Conservation (phyloP, 2,888 invertebrate species). For the Nymphalis urticae region DNA sequence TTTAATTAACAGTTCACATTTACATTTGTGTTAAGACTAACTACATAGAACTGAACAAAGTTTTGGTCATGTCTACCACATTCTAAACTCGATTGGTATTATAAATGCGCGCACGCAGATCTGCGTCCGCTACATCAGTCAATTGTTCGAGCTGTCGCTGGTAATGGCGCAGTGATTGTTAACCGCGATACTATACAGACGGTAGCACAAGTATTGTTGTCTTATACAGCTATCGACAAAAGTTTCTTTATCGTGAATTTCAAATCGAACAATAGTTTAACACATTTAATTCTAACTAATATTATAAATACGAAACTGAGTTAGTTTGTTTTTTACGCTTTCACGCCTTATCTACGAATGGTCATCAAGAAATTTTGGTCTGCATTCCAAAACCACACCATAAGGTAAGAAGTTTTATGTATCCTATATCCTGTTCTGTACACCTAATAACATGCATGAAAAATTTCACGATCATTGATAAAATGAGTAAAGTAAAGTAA, state of each 20-base stretch:
- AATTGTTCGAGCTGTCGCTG: conserved; percentile 38
- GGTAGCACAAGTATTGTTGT: conserved; percentile 10
- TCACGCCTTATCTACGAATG: too few species aligned
- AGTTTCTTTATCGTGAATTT: conserved; percentile 2
- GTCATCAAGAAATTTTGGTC: too few species aligned
- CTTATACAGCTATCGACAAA: conserved; percentile 13
- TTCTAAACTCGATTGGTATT: conserved; percentile 22
- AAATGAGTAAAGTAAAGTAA: too few species aligned
- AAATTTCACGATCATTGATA: too few species aligned
- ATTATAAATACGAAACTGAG: too few species aligned
- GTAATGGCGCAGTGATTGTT: conserved; percentile 40
- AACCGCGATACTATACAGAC: conserved; percentile 32
- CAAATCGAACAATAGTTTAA: neutral
- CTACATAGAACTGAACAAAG: neutral
- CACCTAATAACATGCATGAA: too few species aligned
- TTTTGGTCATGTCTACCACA: conserved; percentile 14
- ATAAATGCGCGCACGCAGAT: conserved; percentile 33
- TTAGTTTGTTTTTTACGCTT: too few species aligned
- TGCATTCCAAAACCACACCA: too few species aligned
- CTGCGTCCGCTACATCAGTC: conserved; percentile 38
- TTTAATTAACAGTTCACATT: neutral
- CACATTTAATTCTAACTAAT: too few species aligned
- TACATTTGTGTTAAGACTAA: neutral
- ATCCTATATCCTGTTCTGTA: too few species aligned
- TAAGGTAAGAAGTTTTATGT: too few species aligned